Base-by-base conservation (phyloP, 1,140 invertebrate genomes). In the Drosophila busckii region DNA sequence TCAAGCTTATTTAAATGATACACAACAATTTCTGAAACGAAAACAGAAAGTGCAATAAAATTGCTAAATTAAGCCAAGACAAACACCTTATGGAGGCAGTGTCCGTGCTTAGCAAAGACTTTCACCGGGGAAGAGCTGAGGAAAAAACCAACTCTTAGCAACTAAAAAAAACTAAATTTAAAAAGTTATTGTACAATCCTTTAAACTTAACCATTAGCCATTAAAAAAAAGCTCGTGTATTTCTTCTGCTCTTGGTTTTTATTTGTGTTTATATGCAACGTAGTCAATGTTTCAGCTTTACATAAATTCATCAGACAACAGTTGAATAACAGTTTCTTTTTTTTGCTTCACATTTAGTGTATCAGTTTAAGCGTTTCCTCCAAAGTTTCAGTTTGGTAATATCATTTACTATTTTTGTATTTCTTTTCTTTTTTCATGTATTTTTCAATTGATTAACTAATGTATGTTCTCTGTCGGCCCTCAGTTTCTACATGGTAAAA, bases 221-320 rank as follows among this genome's bases (percentile, higher is more conserved):
- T n/a, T n/a, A n/a, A n/a, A n/a, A n/a, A n/a, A n/a, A n/a, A n/a
- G n/a, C n/a, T n/a, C n/a, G n/a, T 17, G 7, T 52, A 31, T 46
- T 60, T 42, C 20, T 59, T 44, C 42, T 32, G 22, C 29, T 22
- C 17, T 52, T 50, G 68, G 25, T 45, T 40, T 49, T 52, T 40
- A 31, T 60, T 60, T 50, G 19, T 29, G 16, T 52, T 20, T 37
- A 45, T 26, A 58, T 17, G 68, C 50, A 71, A 70, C 55, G 50
- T 45, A 55, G 31, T 59, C 48, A 66, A 66, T 61, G 42, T 58
- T 63, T 70, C 26, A 49, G 34, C 48, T 62, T 59, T 52, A 37
- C 48, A 52, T 80, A 71, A 80, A 67, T 80, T 76, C 73, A 67
- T 76, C 49, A 31, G 62, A 62, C 56, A 76, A 76, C 62, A 78